Evolutionary conservation across 1,140 invertebrate species (phyloP).

Genomic region (Drosophila prosaltans): DNA sequence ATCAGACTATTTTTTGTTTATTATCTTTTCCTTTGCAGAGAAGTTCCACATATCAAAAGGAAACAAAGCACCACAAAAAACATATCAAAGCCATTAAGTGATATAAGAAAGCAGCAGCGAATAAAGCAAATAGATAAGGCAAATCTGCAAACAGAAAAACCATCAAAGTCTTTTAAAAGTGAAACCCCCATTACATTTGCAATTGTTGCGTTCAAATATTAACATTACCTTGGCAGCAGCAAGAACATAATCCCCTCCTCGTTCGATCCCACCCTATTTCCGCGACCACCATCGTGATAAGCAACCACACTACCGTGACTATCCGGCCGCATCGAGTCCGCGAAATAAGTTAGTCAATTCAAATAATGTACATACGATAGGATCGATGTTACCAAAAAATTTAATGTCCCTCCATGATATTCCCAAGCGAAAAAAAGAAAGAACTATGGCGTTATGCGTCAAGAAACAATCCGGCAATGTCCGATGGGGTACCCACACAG

Average conservation of each 20-base stretch:
- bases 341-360: constrained; percentile 67
- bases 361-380: constrained; percentile 83
- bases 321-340: constrained; percentile 61
- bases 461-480: constrained; percentile 78
- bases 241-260: neutral
- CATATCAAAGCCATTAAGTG: constrained; percentile 55
- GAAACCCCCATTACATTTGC: too few species aligned
- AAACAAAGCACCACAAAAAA: constrained; percentile 14
- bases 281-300: neutral
- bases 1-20: constrained; percentile 10
- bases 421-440: constrained; percentile 79
- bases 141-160: neutral
- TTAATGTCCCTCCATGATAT: constrained; percentile 83
- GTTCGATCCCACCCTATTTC: constrained; percentile 4
- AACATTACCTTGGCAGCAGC: too few species aligned
- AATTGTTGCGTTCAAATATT: neutral
- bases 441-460: constrained; percentile 83
- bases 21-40: constrained; percentile 54
- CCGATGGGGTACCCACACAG: constrained; percentile 73
- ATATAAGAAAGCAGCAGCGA: constrained; percentile 21
- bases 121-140: constrained; percentile 5
- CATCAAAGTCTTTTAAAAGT: neutral
- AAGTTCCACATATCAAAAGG: constrained; percentile 26
- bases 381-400: constrained; percentile 83
- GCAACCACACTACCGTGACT: constrained; percentile 46